phyloP scores from a whole-genome alignment of 2,797 vertebrate genomes.

The Poecile montanus region DNA sequence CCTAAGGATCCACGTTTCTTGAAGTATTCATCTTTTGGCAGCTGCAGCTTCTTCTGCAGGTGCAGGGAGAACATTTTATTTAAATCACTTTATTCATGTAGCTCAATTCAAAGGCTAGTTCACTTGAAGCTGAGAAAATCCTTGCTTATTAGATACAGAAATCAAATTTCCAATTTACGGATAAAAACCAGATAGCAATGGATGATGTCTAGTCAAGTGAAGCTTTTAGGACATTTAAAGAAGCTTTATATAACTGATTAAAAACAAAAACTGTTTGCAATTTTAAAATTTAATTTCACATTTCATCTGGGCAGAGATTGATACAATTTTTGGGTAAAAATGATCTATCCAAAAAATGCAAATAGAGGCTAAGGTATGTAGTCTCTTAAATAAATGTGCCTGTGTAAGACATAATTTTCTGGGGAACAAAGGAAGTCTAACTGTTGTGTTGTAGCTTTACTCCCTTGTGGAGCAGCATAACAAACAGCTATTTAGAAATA shows the following conservation, averaged over 20 bases:
- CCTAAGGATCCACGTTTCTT: constrained; percentile 15
- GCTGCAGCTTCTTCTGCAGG: constrained; percentile 60
- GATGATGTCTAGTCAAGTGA: constrained; percentile 5
- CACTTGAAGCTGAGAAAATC: constrained; percentile 46
- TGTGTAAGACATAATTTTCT: neutral
- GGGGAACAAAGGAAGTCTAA: neutral
- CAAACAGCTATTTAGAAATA: neutral
- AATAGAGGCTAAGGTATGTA: neutral
- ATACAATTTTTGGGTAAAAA: neutral
- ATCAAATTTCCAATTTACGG: constrained; percentile 19
- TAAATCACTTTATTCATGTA: constrained; percentile 41
- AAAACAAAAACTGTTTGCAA: neutral
- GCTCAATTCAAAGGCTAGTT: constrained; percentile 49
- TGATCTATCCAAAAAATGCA: neutral
- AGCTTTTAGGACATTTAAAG: neutral
- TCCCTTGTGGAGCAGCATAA: neutral
- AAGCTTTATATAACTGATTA: neutral
- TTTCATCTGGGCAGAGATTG: neutral
- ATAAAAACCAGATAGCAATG: neutral
- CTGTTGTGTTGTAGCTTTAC: neutral
- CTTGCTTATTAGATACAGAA: constrained; percentile 19
- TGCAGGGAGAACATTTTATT: constrained; percentile 49
- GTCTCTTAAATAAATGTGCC: neutral
- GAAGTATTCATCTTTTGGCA: constrained; percentile 59
- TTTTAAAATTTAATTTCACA: neutral